Evolutionary conservation across 1,140 invertebrate species (phyloP).

Genomic region (Fopius arisanus): DNA sequence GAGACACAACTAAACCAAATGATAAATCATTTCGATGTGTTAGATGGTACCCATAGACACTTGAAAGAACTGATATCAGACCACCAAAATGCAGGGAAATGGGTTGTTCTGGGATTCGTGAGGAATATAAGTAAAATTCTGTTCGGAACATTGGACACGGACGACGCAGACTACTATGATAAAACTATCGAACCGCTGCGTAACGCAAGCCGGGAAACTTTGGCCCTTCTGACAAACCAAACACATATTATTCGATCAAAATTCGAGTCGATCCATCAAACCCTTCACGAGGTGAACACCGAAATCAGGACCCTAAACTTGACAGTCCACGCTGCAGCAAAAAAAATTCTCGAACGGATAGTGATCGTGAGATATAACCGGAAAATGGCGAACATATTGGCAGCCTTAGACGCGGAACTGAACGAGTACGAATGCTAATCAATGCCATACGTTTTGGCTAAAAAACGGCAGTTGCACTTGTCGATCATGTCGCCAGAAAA

Average conservation of each 20-base stretch:
- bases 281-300: neutral
- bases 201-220: neutral
- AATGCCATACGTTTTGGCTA: no score
- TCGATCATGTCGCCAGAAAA: neutral
- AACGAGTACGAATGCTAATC: no score
- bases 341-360: neutral
- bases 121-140: neutral
- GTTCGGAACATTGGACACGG: neutral
- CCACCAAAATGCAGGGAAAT: no score
- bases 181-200: neutral
- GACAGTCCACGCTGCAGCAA: neutral
- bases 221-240: neutral
- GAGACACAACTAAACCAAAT: no score
- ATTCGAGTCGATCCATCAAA: neutral
- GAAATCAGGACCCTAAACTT: neutral
- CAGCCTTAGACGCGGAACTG: neutral
- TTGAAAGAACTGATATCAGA: no score
- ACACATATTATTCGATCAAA: neutral
- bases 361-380: neutral
- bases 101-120: no score
- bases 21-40: no score
- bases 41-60: no score
- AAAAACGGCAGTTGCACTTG: no score
- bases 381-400: neutral
- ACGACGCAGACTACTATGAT: neutral